Base-by-base conservation (phyloP, 1,140 invertebrate genomes). In the Drosophila lowei region DNA sequence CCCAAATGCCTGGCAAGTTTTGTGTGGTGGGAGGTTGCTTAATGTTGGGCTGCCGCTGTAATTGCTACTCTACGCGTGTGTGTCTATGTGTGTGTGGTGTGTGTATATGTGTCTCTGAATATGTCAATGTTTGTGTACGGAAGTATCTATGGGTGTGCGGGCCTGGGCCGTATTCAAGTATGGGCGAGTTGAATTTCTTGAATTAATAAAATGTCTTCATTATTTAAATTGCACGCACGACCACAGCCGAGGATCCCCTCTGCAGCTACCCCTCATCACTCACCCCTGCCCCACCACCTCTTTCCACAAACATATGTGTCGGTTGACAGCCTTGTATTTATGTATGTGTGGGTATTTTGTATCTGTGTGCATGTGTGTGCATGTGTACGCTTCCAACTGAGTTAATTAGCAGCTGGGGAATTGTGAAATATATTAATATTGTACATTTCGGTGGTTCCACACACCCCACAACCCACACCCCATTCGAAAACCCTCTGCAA, bases 161-260 rank as follows among this genome's bases (percentile, higher is more conserved):
- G 66, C 60, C 62, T 9, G 28, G 28, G 28, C 8, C 28, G 28
- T 30, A 30, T 30, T 30, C 28, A 30, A 62, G 70, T 72, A 63
- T 64, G 56, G 61, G 74, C 52, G 83, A 81, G 83, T 83, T 88
- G 71, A 88, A 83, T 86, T 86, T 88, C 83, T 86, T 86, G 83
- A 81, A 86, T 86, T 86, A 86, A 86, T 86, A 86, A 86, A 86
- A 86, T 86, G 83, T 86, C 83, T 86, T 86, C 83, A 86, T 86
- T 86, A 86, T 86, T 86, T 86, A 86, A 86, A 86, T 86, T 86
- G 83, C 83, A 78, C 83, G 77, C 83, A 88, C 74, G 83, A 81
- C 83, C 83, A 65, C 74, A 86, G 61, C 18, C 66, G 50, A 46
- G 56, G 46, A 55, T 48, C 30, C 71, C 52, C 15, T 30, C 30